A percentile compares a stretch with the other conserved stretches of the same genome.
These are phyloP conservation scores for Drosophila tani DNA, from an alignment of 1,140 invertebrate species.

Conservation along the genomic window DNA sequence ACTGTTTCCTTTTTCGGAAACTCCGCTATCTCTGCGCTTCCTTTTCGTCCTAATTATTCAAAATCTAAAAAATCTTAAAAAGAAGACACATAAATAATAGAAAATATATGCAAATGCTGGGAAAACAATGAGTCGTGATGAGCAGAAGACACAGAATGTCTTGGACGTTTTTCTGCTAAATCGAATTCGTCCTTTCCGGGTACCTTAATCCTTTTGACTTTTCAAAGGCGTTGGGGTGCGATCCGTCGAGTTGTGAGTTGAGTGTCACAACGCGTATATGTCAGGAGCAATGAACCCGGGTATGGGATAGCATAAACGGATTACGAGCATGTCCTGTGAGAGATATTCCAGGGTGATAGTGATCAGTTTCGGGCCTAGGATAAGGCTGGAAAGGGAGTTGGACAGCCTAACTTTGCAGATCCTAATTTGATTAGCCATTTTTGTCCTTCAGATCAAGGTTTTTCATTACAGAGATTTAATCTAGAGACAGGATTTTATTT, in stretches of 20 bases:
- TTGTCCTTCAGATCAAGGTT: neutral
- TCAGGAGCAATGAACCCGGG: slow-evolving; percentile 58
- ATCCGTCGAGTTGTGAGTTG: slow-evolving; percentile 54
- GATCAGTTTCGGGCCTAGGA: slow-evolving; percentile 17
- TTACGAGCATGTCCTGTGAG: slow-evolving; percentile 13
- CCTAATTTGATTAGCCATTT: slow-evolving; percentile 5
- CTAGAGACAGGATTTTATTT: neutral
- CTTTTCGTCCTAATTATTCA: slow-evolving; percentile 72
- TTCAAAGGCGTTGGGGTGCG: slow-evolving; percentile 68
- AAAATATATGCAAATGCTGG: slow-evolving; percentile 77
- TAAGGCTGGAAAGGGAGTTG: neutral
- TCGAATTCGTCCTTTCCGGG: slow-evolving; percentile 64
- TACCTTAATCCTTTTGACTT: slow-evolving; percentile 81
- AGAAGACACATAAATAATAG: slow-evolving; percentile 67
- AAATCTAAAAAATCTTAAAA: slow-evolving; percentile 43
- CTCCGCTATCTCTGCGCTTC: slow-evolving; percentile 69
- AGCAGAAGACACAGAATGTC: slow-evolving; percentile 58
- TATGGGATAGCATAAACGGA: slow-evolving; percentile 45
- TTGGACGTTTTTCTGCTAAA: slow-evolving; percentile 80
- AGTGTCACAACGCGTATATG: slow-evolving; percentile 75
- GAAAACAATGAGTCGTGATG: slow-evolving; percentile 39
- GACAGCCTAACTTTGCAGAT: neutral
- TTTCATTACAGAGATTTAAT: slow-evolving; percentile 8
- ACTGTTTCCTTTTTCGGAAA: slow-evolving; percentile 28
- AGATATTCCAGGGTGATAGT: slow-evolving; percentile 22